Base-by-base conservation (phyloP, 2,113 vertebrate genomes). In the Mohoua ochrocephala region DNA sequence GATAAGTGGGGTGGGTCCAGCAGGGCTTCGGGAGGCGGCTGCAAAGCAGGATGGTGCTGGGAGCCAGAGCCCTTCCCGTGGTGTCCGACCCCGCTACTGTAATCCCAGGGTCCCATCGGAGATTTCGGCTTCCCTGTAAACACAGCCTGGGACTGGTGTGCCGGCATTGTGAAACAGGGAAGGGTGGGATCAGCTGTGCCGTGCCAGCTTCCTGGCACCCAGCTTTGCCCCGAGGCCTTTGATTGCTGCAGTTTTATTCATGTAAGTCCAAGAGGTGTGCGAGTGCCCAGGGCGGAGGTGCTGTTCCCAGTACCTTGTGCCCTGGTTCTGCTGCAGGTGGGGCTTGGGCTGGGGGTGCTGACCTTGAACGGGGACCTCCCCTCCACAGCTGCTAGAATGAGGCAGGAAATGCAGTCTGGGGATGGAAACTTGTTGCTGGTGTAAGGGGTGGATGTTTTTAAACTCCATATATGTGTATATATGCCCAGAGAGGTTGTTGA, bases 71-170 rank as follows among this genome's bases (percentile, higher is more conserved):
- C 10, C 41, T 39, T 37, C 15, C 28, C 1, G 1, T 27, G 50
- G n/a, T 9, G 1, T 28, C 37, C 4, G 5, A 15, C 16, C 60
- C 57, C 4, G 0, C 1, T 7, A 1, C 49, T 6, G 26, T 23
- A 21, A 7, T 13, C 28, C 60, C 31, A 5, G 53, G 24, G 4
- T 41, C 18, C 11, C 26, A 1, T 7, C 14, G 4, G 21, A 27
- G 49, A 2, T 44, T 42, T 37, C 5, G 4, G 8, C 1, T 24
- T 50, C 39, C 27, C 26, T n/a, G 64, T 39, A 50, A 84, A n/a
- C 73, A 63, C 22, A 24, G 0, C 41, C 12, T 2, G 49, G 33
- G 41, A 6, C 8, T 9, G 31, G 12, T 2, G 15, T 27, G 50
- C 54, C 1, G 5, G 12, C 14, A 1, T 50, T 67, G 83, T 5